Conservation (phyloP, 2,797 vertebrate genomes). For the Sebastiscus tertius region DNA sequence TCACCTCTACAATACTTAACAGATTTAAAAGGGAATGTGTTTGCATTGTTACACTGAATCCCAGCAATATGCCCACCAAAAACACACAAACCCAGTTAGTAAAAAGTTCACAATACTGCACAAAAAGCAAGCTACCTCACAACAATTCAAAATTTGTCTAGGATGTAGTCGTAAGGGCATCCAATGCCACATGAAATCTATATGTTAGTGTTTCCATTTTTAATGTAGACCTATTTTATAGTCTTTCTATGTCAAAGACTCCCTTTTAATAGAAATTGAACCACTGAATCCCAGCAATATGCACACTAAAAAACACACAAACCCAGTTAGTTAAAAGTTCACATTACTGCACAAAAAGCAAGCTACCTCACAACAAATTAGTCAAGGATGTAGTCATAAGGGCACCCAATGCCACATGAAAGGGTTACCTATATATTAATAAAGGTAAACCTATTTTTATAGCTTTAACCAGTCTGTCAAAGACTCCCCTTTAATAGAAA, state of each 20-base stretch:
- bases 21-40: not conserved
- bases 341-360: too few relatives aligned
- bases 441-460: too few relatives aligned
- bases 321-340: too few relatives aligned
- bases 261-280: not conserved
- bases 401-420: too few relatives aligned
- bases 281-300: slow-evolving; percentile 25
- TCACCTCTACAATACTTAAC: not conserved
- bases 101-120: not conserved
- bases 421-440: fast-evolving
- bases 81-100: slow-evolving; percentile 3
- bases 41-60: slow-evolving; percentile 9
- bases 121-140: not conserved
- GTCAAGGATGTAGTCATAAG: fast-evolving
- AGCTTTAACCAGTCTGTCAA: too few relatives aligned
- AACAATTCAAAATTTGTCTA: not conserved
- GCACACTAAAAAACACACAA: not conserved
- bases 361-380: too few relatives aligned
- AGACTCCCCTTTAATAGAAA: too few relatives aligned
- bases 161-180: not conserved
- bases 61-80: slow-evolving; percentile 23
- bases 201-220: not conserved
- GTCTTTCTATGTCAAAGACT: not conserved
- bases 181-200: not conserved
- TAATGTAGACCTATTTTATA: not conserved